Conservation (phyloP, 2,113 vertebrate species). For the Montifringilla adamsi region DNA sequence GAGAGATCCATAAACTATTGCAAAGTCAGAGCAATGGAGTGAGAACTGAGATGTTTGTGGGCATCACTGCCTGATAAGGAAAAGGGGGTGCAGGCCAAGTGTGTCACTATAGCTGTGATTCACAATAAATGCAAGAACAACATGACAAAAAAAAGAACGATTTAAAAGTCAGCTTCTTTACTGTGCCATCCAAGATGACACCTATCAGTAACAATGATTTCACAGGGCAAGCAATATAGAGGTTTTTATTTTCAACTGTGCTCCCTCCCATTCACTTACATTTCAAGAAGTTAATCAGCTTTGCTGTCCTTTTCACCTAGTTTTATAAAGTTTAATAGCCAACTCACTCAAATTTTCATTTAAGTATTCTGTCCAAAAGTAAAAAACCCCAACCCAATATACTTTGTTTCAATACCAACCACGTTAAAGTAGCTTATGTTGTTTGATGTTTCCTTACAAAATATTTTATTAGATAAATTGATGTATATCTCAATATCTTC, state of each 20-base stretch:
- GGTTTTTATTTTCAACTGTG: not conserved
- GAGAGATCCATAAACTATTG: not conserved
- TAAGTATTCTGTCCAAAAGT: not conserved
- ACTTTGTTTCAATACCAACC: not conserved
- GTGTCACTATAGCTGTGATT: not conserved
- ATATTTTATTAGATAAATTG: not conserved
- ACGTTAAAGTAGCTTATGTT: not conserved
- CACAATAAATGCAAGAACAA: not conserved
- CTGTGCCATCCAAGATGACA: not conserved
- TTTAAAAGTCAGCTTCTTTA: not conserved
- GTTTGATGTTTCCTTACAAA: not conserved
- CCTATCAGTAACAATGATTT: not conserved
- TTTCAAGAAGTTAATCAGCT: not conserved
- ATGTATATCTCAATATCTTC: not conserved
- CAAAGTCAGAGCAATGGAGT: not conserved
- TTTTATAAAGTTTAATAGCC: not conserved
- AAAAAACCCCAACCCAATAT: not conserved
- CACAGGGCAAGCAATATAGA: not conserved
- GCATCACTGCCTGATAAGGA: not conserved
- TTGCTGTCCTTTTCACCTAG: not conserved
- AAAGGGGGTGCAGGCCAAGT: not conserved
- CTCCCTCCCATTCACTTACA: not conserved
- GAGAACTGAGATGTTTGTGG: not conserved
- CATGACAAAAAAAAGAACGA: accelerated
- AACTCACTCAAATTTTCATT: not conserved